phyloP scores from a whole-genome alignment of 2,113 vertebrate genomes.

The Campylomormyrus tamandua region DNA sequence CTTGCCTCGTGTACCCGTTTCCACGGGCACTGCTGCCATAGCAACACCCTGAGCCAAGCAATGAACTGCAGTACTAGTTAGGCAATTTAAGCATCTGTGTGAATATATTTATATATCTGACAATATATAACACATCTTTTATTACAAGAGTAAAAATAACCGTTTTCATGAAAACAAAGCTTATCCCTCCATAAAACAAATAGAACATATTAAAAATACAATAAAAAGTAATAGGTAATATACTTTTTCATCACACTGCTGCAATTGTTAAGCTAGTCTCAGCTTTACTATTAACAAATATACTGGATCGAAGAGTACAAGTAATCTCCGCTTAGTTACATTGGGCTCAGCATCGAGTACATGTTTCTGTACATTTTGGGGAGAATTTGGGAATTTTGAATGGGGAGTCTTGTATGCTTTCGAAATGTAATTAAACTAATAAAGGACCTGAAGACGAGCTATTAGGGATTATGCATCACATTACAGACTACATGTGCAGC shows the following conservation, averaged over 20 bases:
- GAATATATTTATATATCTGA: background rate
- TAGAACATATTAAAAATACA: background rate
- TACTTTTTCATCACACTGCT: background rate
- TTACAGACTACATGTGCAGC: background rate
- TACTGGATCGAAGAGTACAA: background rate
- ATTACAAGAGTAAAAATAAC: background rate
- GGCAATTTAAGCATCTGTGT: background rate
- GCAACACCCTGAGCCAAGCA: background rate
- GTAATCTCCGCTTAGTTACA: background rate
- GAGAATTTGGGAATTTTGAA: background rate
- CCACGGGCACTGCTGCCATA: conserved; percentile 46
- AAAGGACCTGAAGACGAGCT: background rate
- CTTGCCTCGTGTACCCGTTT: conserved; percentile 38
- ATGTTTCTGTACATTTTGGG: background rate
- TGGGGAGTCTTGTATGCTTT: background rate
- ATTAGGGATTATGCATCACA: background rate
- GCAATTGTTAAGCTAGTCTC: background rate
- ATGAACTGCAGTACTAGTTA: background rate
- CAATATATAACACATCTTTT: background rate
- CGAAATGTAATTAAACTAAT: background rate
- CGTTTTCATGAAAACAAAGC: background rate
- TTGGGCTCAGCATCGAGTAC: background rate
- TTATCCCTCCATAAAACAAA: background rate
- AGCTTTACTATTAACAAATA: background rate
- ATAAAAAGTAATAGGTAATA: background rate